Percentiles rank a stretch among this genome's conserved stretches.
These are phyloP conservation scores for Aurelia coerulea DNA, from an alignment of 30 jellyfish, hydroid and myxozoan genomes.

Conservation along the genomic window DNA sequence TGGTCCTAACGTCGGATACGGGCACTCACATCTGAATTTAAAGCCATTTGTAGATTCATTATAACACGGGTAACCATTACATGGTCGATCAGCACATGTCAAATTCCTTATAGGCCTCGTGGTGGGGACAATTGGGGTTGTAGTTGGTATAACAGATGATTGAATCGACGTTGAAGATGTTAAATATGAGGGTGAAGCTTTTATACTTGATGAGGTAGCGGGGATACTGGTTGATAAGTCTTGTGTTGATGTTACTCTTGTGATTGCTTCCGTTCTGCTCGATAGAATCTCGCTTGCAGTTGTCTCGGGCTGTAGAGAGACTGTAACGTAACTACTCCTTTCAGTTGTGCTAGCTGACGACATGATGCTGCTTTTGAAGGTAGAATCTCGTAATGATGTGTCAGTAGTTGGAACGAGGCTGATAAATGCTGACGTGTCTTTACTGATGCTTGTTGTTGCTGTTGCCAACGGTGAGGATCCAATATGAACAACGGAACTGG, in stretches of 20 bases:
- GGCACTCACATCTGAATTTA: constrained; percentile 81
- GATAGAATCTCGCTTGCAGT: neutral
- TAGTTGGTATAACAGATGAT: constrained; percentile 17
- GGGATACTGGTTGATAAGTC: neutral
- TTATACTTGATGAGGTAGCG: neutral
- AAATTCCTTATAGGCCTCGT: constrained; percentile 63
- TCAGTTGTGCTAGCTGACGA: no score
- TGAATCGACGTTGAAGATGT: neutral
- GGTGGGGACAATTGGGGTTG: constrained; percentile 38
- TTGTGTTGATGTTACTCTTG: neutral
- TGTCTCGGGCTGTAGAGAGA: neutral
- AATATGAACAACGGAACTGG: no score
- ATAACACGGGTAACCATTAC: constrained; percentile 83
- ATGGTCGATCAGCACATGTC: constrained; percentile 80
- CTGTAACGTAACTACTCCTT: no score
- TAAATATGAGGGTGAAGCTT: neutral
- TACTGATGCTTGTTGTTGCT: no score
- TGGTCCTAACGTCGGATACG: constrained; percentile 83
- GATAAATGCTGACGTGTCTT: no score
- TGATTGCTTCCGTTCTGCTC: neutral
- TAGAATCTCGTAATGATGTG: no score
- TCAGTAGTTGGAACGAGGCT: no score
- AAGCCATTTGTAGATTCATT: constrained; percentile 56
- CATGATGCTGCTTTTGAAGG: no score
- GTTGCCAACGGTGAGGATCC: no score